Conservation (phyloP, 23 tunicate genomes). For the Styela clava region DNA sequence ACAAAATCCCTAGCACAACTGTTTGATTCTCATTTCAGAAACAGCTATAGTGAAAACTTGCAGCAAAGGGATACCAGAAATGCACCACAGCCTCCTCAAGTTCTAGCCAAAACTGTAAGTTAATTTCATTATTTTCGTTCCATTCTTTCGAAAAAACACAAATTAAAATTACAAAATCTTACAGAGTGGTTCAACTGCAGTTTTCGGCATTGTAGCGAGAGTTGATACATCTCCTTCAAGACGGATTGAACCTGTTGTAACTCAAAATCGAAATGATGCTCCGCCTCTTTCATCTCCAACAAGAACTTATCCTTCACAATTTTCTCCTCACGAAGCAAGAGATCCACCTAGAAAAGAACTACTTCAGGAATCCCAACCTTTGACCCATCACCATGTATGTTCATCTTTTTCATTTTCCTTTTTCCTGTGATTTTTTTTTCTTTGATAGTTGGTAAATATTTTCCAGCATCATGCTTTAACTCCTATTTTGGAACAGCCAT, state of each 20-base stretch:
- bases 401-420: neutral
- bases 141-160: neutral
- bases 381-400: neutral
- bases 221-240: conserved; percentile 33
- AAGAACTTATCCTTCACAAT: neutral
- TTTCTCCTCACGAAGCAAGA: neutral
- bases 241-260: neutral
- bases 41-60: too few relatives aligned
- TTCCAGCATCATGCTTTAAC: conserved; percentile 24
- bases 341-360: neutral
- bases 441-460: neutral
- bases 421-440: neutral
- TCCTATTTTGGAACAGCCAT: conserved; percentile 36
- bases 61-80: too few relatives aligned
- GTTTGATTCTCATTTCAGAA: too few relatives aligned
- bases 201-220: conserved; percentile 75
- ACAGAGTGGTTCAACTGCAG: conserved; percentile 41
- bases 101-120: conserved; percentile 9
- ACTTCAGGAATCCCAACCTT: neutral
- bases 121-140: neutral
- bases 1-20: too few relatives aligned
- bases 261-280: neutral
- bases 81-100: conserved; percentile 1
- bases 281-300: conserved; percentile 18
- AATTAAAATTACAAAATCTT: too few relatives aligned